Evolutionary conservation across 1,140 invertebrate genomes (phyloP).

Genomic region (Drusus annulatus): DNA sequence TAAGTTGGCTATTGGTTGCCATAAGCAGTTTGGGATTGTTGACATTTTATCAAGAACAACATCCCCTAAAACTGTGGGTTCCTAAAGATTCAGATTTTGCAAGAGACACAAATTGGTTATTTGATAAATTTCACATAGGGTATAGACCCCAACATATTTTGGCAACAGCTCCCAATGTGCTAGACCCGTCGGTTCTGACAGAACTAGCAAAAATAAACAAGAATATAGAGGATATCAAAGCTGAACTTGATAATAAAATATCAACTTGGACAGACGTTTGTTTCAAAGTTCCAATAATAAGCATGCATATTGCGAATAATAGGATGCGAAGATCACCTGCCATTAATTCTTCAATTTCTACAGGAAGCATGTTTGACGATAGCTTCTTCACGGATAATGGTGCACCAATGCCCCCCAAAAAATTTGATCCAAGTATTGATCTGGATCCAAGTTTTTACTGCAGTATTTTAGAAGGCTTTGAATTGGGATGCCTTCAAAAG

Average conservation of each 20-base stretch:
- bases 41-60: slow-evolving; percentile 74
- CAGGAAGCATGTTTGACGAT: slow-evolving; percentile 41
- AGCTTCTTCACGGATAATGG: slow-evolving; percentile 59
- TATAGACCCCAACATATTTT: slow-evolving; percentile 76
- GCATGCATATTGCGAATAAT: background rate
- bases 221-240: slow-evolving; percentile 62
- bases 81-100: slow-evolving; percentile 78
- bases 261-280: slow-evolving; percentile 76
- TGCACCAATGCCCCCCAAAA: slow-evolving; percentile 60
- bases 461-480: slow-evolving; percentile 71
- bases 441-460: slow-evolving; percentile 73
- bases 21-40: slow-evolving; percentile 73
- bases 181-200: slow-evolving; percentile 72
- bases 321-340: background rate
- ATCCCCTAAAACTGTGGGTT: slow-evolving; percentile 82
- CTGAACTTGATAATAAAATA: slow-evolving; percentile 62
- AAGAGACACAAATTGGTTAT: slow-evolving; percentile 80
- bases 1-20: slow-evolving; percentile 70
- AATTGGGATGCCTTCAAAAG: slow-evolving; percentile 74
- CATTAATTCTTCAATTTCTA: slow-evolving; percentile 1
- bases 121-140: slow-evolving; percentile 77
- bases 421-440: slow-evolving; percentile 72
- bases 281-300: slow-evolving; percentile 73
- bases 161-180: slow-evolving; percentile 77
- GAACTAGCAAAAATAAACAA: slow-evolving; percentile 63